Evolutionary conservation across 2,888 invertebrate species (phyloP), one percentile per base, ranked within the genome.

Genomic region (Pyralis farinalis): DNA sequence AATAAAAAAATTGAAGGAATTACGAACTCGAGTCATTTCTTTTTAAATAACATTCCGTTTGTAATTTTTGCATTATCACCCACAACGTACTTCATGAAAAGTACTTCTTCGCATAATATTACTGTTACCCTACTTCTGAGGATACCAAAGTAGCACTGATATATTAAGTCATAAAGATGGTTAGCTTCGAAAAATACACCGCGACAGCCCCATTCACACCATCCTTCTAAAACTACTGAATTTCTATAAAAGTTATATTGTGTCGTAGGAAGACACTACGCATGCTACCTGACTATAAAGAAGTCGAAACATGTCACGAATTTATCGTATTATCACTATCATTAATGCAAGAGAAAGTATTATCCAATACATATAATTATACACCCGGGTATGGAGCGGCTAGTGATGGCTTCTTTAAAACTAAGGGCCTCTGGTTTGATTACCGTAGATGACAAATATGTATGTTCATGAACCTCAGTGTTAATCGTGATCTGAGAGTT

Each of bases 121-220:
- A 16, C 12, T 9, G 22, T 12, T 31, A 38, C 32, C 27, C 6
- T 12, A 38, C 8, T 11, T 7, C 11, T 2, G 34, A 35, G 11
- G 21, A n/a, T 12, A 16, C 4, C 16, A 16, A 16, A 37, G 37
- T 31, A 31, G 22, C 37, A 38, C 6, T 10, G 10, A 31, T 31
- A 33, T 38, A n/a, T 32, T 16, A 7, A 22, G 38, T 22, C 38
- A 25, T 38, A 38, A 38, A 38, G 7, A 4, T 16, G 38, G 12
- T 11, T 32, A 6, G 12, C 12, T 32, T 32, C 22, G 22, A 21
- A 25, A 31, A 22, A 31, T 22, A 37, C 22, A 12, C 31, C 31
- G 11, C 25, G 12, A 25, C 31, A 7, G 10, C 22, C 11, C 80
- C 77, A 84, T 86, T 86, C 84, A 85, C 85, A 85, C 82, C 60